Percentiles rank a stretch among this genome's conserved stretches.
phyloP scores from a whole-genome alignment of 2,113 vertebrate species.

The Athene noctua region DNA sequence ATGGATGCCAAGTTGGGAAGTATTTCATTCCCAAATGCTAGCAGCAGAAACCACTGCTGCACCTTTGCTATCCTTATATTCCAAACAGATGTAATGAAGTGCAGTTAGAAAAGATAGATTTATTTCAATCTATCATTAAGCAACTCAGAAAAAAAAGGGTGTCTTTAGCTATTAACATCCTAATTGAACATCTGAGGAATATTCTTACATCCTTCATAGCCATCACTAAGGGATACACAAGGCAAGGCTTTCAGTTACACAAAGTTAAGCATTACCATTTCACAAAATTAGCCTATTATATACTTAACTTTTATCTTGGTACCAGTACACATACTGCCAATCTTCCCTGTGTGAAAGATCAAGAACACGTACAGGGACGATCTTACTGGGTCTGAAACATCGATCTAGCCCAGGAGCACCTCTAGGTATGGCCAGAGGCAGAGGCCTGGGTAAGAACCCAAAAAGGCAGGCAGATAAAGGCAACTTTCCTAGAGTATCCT shows the following conservation, averaged over 20 bases:
- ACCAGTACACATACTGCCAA: not conserved
- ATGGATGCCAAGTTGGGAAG: not conserved
- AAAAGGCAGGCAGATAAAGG: not conserved
- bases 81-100: not conserved
- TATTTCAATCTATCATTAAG: not conserved
- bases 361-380: not conserved
- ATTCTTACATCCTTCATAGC: not conserved
- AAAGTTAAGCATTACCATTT: not conserved
- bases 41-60: not conserved
- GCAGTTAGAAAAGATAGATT: not conserved
- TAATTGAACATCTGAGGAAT: not conserved
- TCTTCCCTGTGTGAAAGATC: not conserved
- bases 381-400: not conserved
- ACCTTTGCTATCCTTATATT: not conserved
- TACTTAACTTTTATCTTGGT: not conserved
- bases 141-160: not conserved
- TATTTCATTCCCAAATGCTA: not conserved
- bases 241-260: not conserved
- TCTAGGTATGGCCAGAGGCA: not conserved
- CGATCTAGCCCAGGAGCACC: not conserved
- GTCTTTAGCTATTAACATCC: not conserved
- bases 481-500: not conserved
- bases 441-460: not conserved
- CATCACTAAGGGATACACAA: accelerated
- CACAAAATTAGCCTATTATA: not conserved